phyloP scores from a whole-genome alignment of 2,888 invertebrate genomes.

The Copidosoma aretas region DNA sequence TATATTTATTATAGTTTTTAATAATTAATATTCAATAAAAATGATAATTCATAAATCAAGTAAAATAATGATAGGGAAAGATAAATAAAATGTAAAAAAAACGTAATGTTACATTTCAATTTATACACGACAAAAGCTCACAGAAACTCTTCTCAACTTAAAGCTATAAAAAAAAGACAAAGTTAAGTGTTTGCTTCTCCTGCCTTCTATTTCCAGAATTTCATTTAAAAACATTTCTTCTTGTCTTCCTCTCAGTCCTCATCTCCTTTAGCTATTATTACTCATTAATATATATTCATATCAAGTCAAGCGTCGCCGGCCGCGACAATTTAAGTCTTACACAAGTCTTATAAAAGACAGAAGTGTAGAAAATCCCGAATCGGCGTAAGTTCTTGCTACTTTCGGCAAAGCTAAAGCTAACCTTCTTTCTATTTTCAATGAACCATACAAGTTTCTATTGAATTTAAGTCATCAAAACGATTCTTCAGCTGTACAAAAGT shows the following conservation, averaged over 20 bases:
- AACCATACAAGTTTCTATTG: slow-evolving; percentile 38
- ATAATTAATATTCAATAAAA: too few relatives aligned
- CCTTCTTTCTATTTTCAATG: background rate
- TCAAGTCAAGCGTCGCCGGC: slow-evolving; percentile 56
- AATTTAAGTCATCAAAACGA: slow-evolving; percentile 49
- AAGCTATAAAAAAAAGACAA: slow-evolving; percentile 46
- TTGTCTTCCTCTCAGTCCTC: slow-evolving; percentile 51
- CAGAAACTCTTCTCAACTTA: slow-evolving; percentile 33
- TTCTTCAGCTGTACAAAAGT: slow-evolving; percentile 25
- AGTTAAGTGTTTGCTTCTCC: slow-evolving; percentile 55
- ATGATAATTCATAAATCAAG: too few relatives aligned
- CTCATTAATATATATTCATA: slow-evolving; percentile 56
- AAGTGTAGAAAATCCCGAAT: slow-evolving; percentile 55
- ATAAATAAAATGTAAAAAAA: too few relatives aligned
- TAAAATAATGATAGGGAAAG: too few relatives aligned
- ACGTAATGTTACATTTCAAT: slow-evolving; percentile 39
- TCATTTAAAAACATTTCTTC: slow-evolving; percentile 57
- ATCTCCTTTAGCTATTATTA: slow-evolving; percentile 38
- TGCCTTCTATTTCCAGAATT: slow-evolving; percentile 62
- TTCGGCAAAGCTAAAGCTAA: background rate
- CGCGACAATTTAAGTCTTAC: slow-evolving; percentile 48
- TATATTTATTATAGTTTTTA: slow-evolving; percentile 32
- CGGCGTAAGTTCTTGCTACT: background rate
- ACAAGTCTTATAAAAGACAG: slow-evolving; percentile 59
- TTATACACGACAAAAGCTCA: slow-evolving; percentile 42